Evolutionary conservation across 2,113 vertebrate species (phyloP), one percentile per base, ranked within the genome.

Genomic region (Rhegmatorhina hoffmannsi): DNA sequence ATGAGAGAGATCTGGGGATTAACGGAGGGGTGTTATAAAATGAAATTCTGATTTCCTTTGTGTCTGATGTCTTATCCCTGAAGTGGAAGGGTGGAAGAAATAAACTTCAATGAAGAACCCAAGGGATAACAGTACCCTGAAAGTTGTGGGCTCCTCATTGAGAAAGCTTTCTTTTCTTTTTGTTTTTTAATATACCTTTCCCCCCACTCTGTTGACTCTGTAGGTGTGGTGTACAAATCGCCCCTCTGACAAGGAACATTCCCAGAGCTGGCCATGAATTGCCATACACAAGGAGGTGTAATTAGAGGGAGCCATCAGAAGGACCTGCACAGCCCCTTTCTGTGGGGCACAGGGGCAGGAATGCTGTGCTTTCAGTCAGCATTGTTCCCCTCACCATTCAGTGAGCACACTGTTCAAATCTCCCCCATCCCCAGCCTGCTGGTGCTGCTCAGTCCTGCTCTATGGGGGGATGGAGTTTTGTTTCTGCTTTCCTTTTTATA

Each of bases 311-410:
- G 47, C 66, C 64, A 55, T 60, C 84, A 92, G 91, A 89, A 94
- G 89, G 92, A 79, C 84, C 87, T 70, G n/a, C 72, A 66, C 40
- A 86, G 82, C 64, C 87, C 85, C 79, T 96, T 83, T 94, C 83
- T 83, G 82, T 1, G 9, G 53, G 72, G n/a, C 0, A 7, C 55
- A 78, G 62, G 59, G 79, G 75, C 90, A 89, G 91, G 83, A 91
- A 96, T 97, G 95, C 90, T 89, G 66, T 1, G 77, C 94, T 96
- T 94, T 96, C 94, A 96, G 91, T 47, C 0, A 1, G 82, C 87
- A 84, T 95, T 96, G 95, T 97, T 97, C 73, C 84, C 36, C 26
- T 89, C 64, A 50, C 87, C 74, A 96, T 97, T 97, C 94, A 95
- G 4, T 67, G 40, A 43, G 40, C 40, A 43, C 40, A 78, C 92